Evolutionary conservation across 1,140 invertebrate species (phyloP).

Genomic region (Lithobius niger): DNA sequence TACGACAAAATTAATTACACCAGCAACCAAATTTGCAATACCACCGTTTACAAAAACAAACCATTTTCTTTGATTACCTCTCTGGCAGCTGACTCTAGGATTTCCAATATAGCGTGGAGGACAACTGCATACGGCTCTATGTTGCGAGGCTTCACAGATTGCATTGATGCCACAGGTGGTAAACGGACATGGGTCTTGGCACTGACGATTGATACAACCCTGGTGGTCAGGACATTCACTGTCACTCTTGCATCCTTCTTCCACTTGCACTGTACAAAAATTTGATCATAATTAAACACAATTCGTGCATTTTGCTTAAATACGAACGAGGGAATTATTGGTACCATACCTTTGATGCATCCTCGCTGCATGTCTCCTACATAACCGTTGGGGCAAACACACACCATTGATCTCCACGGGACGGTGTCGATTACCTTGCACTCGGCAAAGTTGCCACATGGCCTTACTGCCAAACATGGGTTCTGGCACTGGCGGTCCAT

Average conservation of each 20-base stretch:
- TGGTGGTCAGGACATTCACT: constrained; percentile 59
- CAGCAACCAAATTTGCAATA: too few species aligned
- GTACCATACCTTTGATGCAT: constrained; percentile 51
- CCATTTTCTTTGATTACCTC: too few species aligned
- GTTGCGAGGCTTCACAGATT: constrained; percentile 23
- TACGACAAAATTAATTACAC: too few species aligned
- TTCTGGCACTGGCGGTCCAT: constrained; percentile 28
- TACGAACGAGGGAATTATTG: constrained; percentile 25
- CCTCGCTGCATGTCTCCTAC: constrained; percentile 39
- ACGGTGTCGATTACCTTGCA: constrained; percentile 46
- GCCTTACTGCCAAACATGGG: constrained; percentile 15
- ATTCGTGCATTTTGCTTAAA: background rate
- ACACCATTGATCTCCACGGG: constrained; percentile 60
- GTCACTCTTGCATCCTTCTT: constrained; percentile 53
- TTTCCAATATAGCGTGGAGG: constrained; percentile 71
- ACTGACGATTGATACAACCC: constrained; percentile 69
- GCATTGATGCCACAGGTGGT: constrained; percentile 51
- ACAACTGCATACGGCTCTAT: constrained; percentile 23
- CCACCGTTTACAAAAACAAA: too few species aligned
- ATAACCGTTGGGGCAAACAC: constrained; percentile 19
- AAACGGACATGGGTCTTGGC: constrained; percentile 62
- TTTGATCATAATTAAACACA: background rate
- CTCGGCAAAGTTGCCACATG: constrained; percentile 58
- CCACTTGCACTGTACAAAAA: background rate
- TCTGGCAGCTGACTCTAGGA: constrained; percentile 63